These are phyloP conservation scores for Euglossa dilemma DNA, from an alignment of 1,140 invertebrate genomes.

Conservation along the genomic window DNA sequence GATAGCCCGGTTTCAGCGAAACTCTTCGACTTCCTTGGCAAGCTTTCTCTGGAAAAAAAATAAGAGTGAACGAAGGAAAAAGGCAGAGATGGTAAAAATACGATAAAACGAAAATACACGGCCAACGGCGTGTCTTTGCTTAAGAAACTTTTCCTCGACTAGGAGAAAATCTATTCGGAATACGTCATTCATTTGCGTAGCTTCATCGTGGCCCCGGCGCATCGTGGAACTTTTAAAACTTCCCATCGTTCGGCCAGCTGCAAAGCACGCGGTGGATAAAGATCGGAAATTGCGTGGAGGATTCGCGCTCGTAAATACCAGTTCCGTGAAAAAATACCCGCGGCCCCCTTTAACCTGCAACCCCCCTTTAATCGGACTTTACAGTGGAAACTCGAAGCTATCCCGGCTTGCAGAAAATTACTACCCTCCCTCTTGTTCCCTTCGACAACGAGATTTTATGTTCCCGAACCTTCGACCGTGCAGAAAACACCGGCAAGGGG, in stretches of 20 bases:
- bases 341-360: not conserved
- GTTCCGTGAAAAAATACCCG: not conserved
- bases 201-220: too few relatives aligned
- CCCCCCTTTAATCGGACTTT: slow-evolving; percentile 7
- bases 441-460: not conserved
- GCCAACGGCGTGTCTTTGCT: not conserved
- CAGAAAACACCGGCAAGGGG: too few relatives aligned
- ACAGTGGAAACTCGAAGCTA: not conserved
- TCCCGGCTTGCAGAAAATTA: not conserved
- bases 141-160: not conserved
- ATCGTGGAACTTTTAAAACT: not conserved
- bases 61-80: not conserved
- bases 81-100: not conserved
- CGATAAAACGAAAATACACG: not conserved
- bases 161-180: not conserved
- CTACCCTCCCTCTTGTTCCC: not conserved
- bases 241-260: too few relatives aligned
- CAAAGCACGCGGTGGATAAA: not conserved
- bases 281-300: not conserved
- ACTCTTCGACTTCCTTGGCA: not conserved
- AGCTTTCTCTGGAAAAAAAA: not conserved
- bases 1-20: not conserved
- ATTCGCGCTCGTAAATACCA: not conserved
- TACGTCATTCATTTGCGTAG: not conserved
- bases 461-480: not conserved